These are phyloP conservation scores for Galago senegalensis DNA, from an alignment of 2,797 vertebrate species.

Conservation along the genomic window DNA sequence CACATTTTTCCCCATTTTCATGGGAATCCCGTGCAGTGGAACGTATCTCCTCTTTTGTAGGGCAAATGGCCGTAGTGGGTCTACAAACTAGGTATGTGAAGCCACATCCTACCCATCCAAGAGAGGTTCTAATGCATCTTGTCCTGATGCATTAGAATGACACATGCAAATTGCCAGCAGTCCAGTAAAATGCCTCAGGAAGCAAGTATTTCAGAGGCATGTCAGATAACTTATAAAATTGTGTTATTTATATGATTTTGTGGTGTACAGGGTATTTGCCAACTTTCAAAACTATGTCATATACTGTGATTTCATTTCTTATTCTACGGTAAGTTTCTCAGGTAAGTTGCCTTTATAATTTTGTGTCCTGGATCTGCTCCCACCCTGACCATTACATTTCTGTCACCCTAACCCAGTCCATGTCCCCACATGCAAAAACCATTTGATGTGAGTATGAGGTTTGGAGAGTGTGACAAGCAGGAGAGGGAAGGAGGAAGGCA, in stretches of 20 bases:
- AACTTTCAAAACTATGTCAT: neutral
- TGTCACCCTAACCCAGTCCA: neutral
- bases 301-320: neutral
- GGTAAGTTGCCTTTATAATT: neutral
- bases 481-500: neutral
- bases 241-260: neutral
- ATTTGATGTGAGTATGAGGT: neutral
- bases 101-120: neutral
- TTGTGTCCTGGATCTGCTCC: neutral
- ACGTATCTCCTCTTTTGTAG: neutral
- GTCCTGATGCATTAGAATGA: neutral
- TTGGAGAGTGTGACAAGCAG: fast-evolving
- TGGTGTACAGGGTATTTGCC: neutral
- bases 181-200: neutral
- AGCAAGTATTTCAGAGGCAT: neutral
- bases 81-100: neutral
- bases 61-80: neutral
- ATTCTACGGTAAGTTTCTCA: neutral
- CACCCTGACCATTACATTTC: neutral
- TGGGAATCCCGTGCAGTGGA: neutral
- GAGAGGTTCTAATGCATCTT: neutral
- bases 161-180: neutral
- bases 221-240: neutral
- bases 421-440: fast-evolving
- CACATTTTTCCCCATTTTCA: neutral